phyloP scores from a whole-genome alignment of 2,797 vertebrate genomes.

The Tinamus major region DNA sequence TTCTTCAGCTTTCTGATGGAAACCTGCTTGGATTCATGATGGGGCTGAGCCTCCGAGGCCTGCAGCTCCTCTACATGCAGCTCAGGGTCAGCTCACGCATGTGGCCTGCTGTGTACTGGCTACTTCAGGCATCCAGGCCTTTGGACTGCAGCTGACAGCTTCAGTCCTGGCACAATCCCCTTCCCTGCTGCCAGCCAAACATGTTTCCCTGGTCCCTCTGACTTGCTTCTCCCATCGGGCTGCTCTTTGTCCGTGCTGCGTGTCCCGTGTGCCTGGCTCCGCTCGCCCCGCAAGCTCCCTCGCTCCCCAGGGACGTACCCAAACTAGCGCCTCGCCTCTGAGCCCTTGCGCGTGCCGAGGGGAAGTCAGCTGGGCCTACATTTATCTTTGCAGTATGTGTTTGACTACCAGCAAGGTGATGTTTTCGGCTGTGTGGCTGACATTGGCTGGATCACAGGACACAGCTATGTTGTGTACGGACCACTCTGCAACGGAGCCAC shows the following conservation, averaged over 20 bases:
- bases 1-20: background rate
- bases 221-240: background rate
- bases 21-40: background rate
- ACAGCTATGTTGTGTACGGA: conserved; percentile 95
- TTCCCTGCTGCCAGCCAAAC: background rate
- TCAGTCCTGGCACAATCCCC: background rate
- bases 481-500: conserved; percentile 94
- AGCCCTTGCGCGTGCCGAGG: background rate
- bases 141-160: background rate
- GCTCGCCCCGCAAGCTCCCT: rapidly evolving
- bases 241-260: background rate
- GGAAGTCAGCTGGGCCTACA: conserved; percentile 8
- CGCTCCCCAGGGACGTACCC: background rate
- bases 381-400: conserved; percentile 87
- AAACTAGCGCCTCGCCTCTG: background rate
- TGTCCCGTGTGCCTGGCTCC: background rate
- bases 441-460: conserved; percentile 97
- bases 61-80: background rate
- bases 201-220: background rate
- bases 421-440: conserved; percentile 95
- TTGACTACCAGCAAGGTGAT: conserved; percentile 90
- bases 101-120: background rate
- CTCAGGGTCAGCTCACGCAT: background rate
- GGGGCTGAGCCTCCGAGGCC: background rate
- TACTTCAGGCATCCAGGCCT: background rate